Base-by-base conservation (phyloP, 2,888 invertebrate genomes). In the Spodoptera littoralis region DNA sequence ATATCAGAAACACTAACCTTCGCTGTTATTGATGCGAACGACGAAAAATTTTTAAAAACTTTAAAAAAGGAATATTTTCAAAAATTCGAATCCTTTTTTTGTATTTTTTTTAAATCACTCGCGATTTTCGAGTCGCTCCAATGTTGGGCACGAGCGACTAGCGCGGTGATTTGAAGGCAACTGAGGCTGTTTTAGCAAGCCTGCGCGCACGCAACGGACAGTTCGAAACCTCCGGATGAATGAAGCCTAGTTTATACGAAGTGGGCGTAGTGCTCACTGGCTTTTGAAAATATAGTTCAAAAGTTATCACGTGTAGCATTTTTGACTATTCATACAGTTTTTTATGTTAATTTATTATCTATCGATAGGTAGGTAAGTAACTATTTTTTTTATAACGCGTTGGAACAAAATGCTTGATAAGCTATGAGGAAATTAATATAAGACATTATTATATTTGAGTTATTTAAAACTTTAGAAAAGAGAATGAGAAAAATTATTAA, bases 161-260 rank as follows among this genome's bases (percentile, higher is more conserved):
- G 63, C 75, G 65, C 77, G 74, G 69, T 71, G 76, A 54, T 70
- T 72, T 18, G 65, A 69, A 70, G 70, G 62, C 65, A 71, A 84
- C 84, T 84, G 73, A 79, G 73, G 76, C 64, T 66, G 70, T 70
- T 73, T 47, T 48, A 52, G 45, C 60, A 44, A 54, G 54, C 60
- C 51, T 73, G 84, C 80, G 80, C 69, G 49, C 47, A 65, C 81
- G 80, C 75, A 77, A 49, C 27, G 30, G 42, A 66, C 48, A 24
- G 54, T 68, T 47, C 12, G 36, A 50, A 70, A 60, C 67, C 67
- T 73, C 58, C 62, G 64, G 62, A 78, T 80, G 80, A 77, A 78
- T 77, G 75, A 68, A 80, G 62, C 57, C 48, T 69, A 48, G 58
- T 61, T 65, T 64, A 60, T 64, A 54, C 64, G 27, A 59, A 63